A percentile compares a stretch with the other conserved stretches of the same genome.
These are phyloP conservation scores for Sebastes steindachneri DNA, from an alignment of 2,797 vertebrate genomes.

Conservation along the genomic window DNA sequence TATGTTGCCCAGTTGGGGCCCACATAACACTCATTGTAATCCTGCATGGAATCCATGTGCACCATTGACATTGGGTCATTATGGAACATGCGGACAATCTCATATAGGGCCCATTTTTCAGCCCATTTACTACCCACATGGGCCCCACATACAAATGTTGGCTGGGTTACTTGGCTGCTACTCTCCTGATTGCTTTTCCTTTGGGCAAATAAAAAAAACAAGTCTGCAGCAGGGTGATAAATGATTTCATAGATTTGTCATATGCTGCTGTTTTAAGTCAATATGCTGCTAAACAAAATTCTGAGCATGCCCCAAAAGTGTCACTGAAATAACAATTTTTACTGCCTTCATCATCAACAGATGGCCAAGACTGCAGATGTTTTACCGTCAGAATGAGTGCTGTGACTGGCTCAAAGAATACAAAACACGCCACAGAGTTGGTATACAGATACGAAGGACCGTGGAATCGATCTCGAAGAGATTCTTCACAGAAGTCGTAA, in stretches of 20 bases:
- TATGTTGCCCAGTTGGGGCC: too few relatives aligned
- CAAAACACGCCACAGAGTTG: slow-evolving; percentile 90
- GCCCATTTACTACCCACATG: too few relatives aligned
- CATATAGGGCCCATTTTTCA: too few relatives aligned
- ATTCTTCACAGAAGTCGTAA: slow-evolving; percentile 97
- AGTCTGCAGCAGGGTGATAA: not conserved
- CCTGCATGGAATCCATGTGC: too few relatives aligned
- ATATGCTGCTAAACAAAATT: not conserved
- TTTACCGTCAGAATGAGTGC: slow-evolving; percentile 90
- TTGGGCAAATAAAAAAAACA: not conserved
- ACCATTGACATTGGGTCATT: too few relatives aligned
- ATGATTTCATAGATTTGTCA: not conserved
- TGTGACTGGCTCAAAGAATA: slow-evolving; percentile 95
- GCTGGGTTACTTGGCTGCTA: not conserved
- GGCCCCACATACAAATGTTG: too few relatives aligned
- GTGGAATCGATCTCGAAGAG: slow-evolving; percentile 95
- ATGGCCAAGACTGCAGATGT: slow-evolving; percentile 94
- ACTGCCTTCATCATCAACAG: slow-evolving; percentile 71
- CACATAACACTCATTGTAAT: too few relatives aligned
- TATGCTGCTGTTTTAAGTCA: not conserved
- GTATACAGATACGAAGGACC: slow-evolving; percentile 90
- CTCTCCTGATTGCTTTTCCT: not conserved
- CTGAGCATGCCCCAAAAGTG: rapidly evolving
- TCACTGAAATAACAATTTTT: not conserved
- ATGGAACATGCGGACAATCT: rapidly evolving